These are phyloP conservation scores for Leucozona laternaria DNA, from an alignment of 2,888 invertebrate species.

Conservation along the genomic window DNA sequence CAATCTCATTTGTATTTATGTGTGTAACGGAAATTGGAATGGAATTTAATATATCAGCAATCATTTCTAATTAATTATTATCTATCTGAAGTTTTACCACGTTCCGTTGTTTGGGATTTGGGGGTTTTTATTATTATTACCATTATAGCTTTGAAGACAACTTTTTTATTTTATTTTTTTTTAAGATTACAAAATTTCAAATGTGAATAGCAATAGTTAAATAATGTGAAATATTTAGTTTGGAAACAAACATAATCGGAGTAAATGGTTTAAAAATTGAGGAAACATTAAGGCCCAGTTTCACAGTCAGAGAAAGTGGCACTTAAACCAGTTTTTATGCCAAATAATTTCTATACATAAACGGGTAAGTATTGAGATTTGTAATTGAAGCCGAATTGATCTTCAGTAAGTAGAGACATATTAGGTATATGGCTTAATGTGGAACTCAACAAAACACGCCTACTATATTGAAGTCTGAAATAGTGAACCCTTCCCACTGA, in stretches of 20 bases:
- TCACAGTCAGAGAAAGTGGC: no score
- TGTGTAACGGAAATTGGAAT: conserved; percentile 27
- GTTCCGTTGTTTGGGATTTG: background rate
- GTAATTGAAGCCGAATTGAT: no score
- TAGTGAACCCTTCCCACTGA: no score
- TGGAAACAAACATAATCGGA: background rate
- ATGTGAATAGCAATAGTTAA: background rate
- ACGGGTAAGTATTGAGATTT: no score
- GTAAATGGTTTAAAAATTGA: no score
- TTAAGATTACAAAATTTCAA: background rate
- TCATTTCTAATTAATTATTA: conserved; percentile 29
- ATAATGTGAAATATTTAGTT: background rate
- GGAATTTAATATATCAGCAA: conserved; percentile 30
- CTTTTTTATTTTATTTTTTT: background rate
- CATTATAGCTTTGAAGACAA: background rate
- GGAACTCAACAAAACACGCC: no score
- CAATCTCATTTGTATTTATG: conserved; percentile 24
- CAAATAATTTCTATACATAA: no score
- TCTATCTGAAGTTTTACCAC: background rate
- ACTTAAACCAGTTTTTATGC: no score
- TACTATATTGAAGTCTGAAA: no score
- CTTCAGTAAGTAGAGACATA: no score
- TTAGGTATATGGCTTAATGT: no score
- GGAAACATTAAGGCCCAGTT: no score
- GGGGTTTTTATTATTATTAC: background rate